phyloP scores from a whole-genome alignment of 1,140 invertebrate genomes.

The Macrocentrus cingulum region DNA sequence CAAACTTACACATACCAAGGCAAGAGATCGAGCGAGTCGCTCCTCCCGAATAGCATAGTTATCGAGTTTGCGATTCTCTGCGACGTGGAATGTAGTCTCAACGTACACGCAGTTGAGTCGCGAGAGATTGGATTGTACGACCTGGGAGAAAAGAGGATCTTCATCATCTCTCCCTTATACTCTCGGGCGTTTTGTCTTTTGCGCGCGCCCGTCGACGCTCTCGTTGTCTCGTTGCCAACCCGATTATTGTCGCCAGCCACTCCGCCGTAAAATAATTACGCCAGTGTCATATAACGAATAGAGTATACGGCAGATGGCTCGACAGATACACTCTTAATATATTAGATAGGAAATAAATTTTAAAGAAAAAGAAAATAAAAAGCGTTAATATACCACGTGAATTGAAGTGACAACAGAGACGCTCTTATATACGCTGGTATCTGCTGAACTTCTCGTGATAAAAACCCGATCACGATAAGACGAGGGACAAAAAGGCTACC shows the following conservation, averaged over 20 bases:
- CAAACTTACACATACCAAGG: conserved; percentile 8
- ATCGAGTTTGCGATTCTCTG: conserved; percentile 16
- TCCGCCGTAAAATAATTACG: conserved; percentile 10
- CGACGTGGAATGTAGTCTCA: conserved; percentile 13
- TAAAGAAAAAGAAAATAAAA: conserved; percentile 10
- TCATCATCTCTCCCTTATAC: neutral
- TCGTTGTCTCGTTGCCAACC: conserved; percentile 18
- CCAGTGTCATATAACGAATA: neutral
- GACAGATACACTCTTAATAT: no score
- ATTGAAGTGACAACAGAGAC: conserved; percentile 7
- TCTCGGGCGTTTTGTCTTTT: neutral
- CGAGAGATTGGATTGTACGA: conserved; percentile 17
- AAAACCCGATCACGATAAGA: conserved; percentile 18
- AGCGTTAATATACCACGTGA: neutral
- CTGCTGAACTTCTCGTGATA: conserved; percentile 14
- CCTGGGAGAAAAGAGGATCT: conserved; percentile 17
- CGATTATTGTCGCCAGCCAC: conserved; percentile 20
- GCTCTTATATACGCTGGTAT: conserved; percentile 4
- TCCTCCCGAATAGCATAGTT: conserved; percentile 16
- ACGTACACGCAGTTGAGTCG: conserved; percentile 12
- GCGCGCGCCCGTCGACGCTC: conserved; percentile 1
- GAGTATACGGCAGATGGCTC: conserved; percentile 5
- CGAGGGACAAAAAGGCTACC: conserved; percentile 16
- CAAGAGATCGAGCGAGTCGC: neutral
- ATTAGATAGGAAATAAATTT: neutral